phyloP scores from a whole-genome alignment of 2,797 vertebrate species.

The Lacerta bilineata region DNA sequence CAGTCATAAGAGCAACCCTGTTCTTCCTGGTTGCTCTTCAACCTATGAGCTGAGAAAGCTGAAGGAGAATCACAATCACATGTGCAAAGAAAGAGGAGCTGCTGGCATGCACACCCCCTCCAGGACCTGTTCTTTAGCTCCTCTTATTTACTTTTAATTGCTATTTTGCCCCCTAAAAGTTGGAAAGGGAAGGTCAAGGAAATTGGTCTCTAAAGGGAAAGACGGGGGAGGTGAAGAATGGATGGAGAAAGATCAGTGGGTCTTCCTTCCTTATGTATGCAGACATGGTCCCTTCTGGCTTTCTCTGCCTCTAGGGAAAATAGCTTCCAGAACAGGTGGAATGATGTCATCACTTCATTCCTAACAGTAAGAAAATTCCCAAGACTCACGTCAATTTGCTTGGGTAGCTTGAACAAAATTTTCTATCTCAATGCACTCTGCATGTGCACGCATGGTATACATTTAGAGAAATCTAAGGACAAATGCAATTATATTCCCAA shows the following conservation, averaged over 20 bases:
- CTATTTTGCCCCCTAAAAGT: not conserved
- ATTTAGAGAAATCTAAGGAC: not conserved
- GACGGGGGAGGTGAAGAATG: not conserved
- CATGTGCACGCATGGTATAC: not conserved
- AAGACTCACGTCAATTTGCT: not conserved
- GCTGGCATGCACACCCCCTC: not conserved
- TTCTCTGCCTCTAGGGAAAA: not conserved
- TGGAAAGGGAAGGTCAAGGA: not conserved
- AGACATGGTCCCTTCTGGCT: not conserved
- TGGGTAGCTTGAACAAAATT: not conserved
- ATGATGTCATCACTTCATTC: not conserved
- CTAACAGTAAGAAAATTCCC: not conserved
- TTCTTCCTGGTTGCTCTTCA: not conserved
- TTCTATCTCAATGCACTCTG: not conserved
- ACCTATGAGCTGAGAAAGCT: not conserved
- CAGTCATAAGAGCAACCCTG: not conserved
- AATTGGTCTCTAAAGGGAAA: not conserved
- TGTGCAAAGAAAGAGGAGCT: not conserved
- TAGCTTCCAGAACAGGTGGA: too few relatives aligned
- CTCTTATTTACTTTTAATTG: not conserved
- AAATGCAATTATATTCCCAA: slow-evolving; percentile 16
- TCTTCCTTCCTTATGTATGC: not conserved
- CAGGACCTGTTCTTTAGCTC: not conserved
- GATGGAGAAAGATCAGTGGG: not conserved
- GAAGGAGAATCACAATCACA: not conserved